These are phyloP conservation scores for Drosophila saltans DNA, from an alignment of 1,140 invertebrate species.

Conservation along the genomic window DNA sequence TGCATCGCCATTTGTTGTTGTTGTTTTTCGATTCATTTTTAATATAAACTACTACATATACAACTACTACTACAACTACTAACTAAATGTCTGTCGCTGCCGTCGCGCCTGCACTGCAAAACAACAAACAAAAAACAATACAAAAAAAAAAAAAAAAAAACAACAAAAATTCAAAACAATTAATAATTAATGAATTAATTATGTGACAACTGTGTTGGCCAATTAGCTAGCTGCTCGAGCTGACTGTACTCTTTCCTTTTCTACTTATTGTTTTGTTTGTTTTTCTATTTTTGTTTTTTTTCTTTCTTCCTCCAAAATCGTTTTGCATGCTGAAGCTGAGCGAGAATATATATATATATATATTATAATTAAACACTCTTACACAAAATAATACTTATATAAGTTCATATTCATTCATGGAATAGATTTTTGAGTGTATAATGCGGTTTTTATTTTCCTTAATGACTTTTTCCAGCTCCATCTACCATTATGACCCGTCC, in stretches of 20 bases:
- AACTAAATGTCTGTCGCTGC: slow-evolving; percentile 68
- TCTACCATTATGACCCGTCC: slow-evolving; percentile 90
- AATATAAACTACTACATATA: slow-evolving; percentile 31
- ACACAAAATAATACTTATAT: background rate
- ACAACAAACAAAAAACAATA: background rate
- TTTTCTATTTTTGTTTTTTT: slow-evolving; percentile 6
- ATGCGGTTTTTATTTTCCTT: background rate
- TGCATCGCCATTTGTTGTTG: slow-evolving; percentile 72
- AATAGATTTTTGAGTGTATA: background rate
- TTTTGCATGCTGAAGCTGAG: slow-evolving; percentile 58
- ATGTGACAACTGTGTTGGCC: slow-evolving; percentile 60
- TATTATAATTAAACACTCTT: too few species aligned
- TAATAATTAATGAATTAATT: too few species aligned
- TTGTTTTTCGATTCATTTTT: slow-evolving; percentile 58
- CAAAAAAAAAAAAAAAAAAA: slow-evolving; percentile 16
- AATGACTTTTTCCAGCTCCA: slow-evolving; percentile 82
- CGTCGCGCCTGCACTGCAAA: slow-evolving; percentile 61
- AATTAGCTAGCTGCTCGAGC: slow-evolving; percentile 49
- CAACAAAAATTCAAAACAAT: slow-evolving; percentile 15
- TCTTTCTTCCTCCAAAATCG: slow-evolving; percentile 1
- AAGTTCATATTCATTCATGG: background rate
- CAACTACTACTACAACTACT: slow-evolving; percentile 15
- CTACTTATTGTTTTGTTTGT: too few species aligned
- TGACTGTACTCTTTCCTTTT: slow-evolving; percentile 46
- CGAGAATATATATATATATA: slow-evolving; percentile 34